Conservation (phyloP, 2,113 vertebrate genomes). For the Trochalopteron elliotii region DNA sequence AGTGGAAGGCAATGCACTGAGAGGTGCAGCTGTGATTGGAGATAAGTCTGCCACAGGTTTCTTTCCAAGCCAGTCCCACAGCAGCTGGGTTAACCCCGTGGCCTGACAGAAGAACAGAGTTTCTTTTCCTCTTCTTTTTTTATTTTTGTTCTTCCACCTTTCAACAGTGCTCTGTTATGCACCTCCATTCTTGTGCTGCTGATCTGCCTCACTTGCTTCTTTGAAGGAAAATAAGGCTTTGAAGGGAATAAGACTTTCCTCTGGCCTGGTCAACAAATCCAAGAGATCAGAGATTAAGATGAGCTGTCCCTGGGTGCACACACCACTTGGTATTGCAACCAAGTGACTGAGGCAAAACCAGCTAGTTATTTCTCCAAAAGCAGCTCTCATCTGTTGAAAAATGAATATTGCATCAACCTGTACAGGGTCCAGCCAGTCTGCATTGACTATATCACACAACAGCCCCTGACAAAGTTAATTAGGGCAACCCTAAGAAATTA, state of each 20-base stretch:
- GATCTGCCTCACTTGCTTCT: background rate
- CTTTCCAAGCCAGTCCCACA: background rate
- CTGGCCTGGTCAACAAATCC: background rate
- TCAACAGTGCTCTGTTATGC: background rate
- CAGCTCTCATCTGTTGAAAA: background rate
- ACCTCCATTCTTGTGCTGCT: background rate
- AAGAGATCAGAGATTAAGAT: background rate
- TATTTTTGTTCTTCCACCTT: background rate
- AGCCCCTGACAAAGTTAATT: background rate
- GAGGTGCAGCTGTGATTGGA: background rate
- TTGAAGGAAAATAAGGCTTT: background rate
- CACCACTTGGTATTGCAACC: background rate
- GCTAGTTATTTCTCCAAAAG: background rate
- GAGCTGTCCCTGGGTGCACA: background rate
- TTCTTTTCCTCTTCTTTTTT: background rate
- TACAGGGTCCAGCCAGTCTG: background rate
- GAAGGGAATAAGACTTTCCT: too few relatives aligned
- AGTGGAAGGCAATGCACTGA: background rate
- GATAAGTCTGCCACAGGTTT: background rate
- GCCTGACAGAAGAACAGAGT: background rate
- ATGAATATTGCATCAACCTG: background rate
- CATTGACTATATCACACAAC: background rate
- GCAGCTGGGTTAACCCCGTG: background rate
- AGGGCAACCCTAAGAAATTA: background rate
- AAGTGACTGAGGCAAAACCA: background rate